Percentiles rank a stretch among this genome's conserved stretches.
phyloP scores from a whole-genome alignment of 2,888 invertebrate species.

The Tenthredo mesomela region DNA sequence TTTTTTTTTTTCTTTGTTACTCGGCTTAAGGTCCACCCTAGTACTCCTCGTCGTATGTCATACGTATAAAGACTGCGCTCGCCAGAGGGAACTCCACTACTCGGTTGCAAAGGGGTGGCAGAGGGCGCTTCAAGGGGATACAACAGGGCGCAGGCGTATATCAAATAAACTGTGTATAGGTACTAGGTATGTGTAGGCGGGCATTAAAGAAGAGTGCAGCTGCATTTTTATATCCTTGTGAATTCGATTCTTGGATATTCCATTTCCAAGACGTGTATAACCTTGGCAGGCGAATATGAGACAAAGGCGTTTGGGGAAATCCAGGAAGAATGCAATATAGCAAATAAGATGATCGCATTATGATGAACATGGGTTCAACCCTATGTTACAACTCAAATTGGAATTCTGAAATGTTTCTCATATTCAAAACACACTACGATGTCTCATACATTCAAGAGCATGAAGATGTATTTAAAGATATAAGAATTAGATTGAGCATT shows the following conservation, averaged over 20 bases:
- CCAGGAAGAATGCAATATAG: not conserved
- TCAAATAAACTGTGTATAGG: too few relatives aligned
- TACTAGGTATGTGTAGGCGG: too few relatives aligned
- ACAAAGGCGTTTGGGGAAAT: not conserved
- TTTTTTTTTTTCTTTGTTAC: conserved; percentile 9
- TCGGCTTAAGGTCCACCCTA: not conserved
- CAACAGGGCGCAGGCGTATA: conserved; percentile 18
- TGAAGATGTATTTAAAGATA: not conserved
- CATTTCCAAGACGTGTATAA: not conserved
- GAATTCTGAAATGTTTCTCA: not conserved
- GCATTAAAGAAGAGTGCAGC: not conserved
- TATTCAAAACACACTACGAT: not conserved
- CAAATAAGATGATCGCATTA: not conserved
- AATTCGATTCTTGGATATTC: not conserved
- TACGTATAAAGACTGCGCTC: conserved; percentile 9
- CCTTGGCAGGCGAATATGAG: not conserved
- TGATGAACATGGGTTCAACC: not conserved
- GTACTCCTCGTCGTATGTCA: not conserved
- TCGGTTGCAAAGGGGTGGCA: not conserved
- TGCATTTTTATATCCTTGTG: not conserved
- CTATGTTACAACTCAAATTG: not conserved
- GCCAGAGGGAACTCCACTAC: conserved; percentile 16
- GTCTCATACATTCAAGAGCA: not conserved
- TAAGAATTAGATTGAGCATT: not conserved
- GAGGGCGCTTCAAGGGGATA: conserved; percentile 44